Evolutionary conservation across 2,797 vertebrate genomes (phyloP).

Genomic region (Chaenodraco wilsoni): DNA sequence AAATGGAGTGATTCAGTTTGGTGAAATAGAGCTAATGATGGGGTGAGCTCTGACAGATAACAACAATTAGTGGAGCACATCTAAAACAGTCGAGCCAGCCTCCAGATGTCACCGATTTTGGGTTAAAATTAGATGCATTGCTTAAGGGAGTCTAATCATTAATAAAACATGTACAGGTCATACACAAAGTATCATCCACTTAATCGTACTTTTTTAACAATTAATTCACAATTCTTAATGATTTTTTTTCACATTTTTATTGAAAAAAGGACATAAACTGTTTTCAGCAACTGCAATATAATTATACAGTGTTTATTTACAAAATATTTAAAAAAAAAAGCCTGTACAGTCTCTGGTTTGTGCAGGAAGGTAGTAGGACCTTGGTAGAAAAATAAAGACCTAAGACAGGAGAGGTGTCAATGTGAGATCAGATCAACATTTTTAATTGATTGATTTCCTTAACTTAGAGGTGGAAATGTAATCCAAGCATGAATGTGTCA

Average conservation of each 20-base stretch:
- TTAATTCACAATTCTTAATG: slow-evolving; percentile 35
- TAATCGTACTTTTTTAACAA: slow-evolving; percentile 21
- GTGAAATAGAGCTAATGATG: slow-evolving; percentile 61
- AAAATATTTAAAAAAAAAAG: slow-evolving; percentile 80
- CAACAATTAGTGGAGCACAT: slow-evolving; percentile 46
- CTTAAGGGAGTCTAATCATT: not conserved
- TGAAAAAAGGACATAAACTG: slow-evolving; percentile 89
- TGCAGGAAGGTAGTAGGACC: slow-evolving; percentile 92
- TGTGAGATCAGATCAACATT: slow-evolving; percentile 63
- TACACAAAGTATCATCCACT: not conserved
- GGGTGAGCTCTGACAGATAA: slow-evolving; percentile 55
- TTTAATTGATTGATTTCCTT: slow-evolving; percentile 29
- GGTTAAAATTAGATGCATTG: slow-evolving; percentile 36
- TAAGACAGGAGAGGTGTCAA: slow-evolving; percentile 65
- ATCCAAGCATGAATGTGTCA: slow-evolving; percentile 37
- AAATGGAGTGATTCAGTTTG: slow-evolving; percentile 49
- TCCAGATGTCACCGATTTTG: slow-evolving; percentile 49
- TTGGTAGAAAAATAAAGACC: slow-evolving; percentile 90
- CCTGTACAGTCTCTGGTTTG: slow-evolving; percentile 92
- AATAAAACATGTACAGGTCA: slow-evolving; percentile 2
- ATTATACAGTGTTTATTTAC: slow-evolving; percentile 79
- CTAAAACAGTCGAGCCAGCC: slow-evolving; percentile 36
- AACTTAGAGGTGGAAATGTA: slow-evolving; percentile 44
- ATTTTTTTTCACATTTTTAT: slow-evolving; percentile 84
- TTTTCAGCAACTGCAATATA: slow-evolving; percentile 76